Evolutionary conservation across 2,888 invertebrate species (phyloP), one percentile per base, ranked within the genome.

Genomic region (Hemicrepidius hirtus): DNA sequence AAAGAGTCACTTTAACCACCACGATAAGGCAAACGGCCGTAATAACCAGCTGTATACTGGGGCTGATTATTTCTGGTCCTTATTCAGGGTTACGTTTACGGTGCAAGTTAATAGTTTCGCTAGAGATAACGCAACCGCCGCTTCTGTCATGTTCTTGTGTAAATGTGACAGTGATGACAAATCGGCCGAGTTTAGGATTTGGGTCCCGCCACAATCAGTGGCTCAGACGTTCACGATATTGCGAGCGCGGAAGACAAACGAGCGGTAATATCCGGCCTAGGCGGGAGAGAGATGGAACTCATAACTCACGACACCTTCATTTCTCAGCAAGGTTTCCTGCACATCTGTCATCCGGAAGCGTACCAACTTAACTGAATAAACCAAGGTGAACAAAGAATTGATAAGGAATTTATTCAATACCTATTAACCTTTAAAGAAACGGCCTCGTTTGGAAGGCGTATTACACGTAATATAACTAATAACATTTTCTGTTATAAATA

Each of bases 261-360:
- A 84, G 83, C 80, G 81, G 85, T 84, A 86, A 86, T 86, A 86
- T 86, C 85, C 85, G 84, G 80, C 78, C 77, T 80, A 82, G 83
- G 81, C 83, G 79, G 80, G 80, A 82, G 80, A 82, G 81, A 82
- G 83, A 84, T 84, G 82, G 81, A 82, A 81, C 84, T 83, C 84
- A 83, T 84, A 85, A 84, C 83, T 85, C 80, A 81, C 80, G 81
- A 84, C 84, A 84, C 84, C 83, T 83, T 80, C 83, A 84, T 85
- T 85, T 84, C 84, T 84, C 84, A 74, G 70, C 60, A 67, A 74
- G 67, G 74, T 79, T 81, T 79, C 80, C 80, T 77, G 71, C 64
- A 71, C 77, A 81, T 82, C 79, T 78, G 79, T 82, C 81, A 81
- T 79, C 76, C 70, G 71, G 74, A 77, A 76, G 71, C 74, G 73